Evolutionary conservation across 2,888 invertebrate species (phyloP).

Genomic region (Alloplasta piceator): DNA sequence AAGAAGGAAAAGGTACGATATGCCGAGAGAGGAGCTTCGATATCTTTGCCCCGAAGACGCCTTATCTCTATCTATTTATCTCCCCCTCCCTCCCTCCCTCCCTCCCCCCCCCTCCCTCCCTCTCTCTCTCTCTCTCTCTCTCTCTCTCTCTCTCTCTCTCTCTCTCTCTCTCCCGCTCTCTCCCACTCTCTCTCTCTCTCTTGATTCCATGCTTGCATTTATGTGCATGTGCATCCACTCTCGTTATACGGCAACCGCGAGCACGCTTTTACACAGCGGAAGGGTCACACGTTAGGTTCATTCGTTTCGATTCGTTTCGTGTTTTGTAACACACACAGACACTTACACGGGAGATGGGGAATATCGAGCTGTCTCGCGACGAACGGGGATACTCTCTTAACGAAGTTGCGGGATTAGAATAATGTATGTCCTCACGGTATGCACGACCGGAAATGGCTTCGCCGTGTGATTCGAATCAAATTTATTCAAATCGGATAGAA

Average conservation of each 20-base stretch:
- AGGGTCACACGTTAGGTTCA: slow-evolving; percentile 61
- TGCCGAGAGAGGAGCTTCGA: slow-evolving; percentile 35
- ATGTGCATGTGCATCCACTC: slow-evolving; percentile 59
- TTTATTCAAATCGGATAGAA: neutral
- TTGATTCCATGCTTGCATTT: slow-evolving; percentile 37
- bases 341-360: too few relatives aligned
- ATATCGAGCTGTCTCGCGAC: too few relatives aligned
- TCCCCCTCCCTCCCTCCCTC: slow-evolving; percentile 10
- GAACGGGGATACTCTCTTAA: too few relatives aligned
- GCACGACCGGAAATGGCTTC: too few relatives aligned
- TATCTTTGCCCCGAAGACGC: slow-evolving; percentile 45
- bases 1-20: slow-evolving; percentile 30
- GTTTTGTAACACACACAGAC: slow-evolving; percentile 42
- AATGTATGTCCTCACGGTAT: too few relatives aligned
- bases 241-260: slow-evolving; percentile 57
- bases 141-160: neutral
- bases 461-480: neutral
- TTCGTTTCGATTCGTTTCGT: slow-evolving; percentile 64
- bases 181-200: slow-evolving; percentile 12
- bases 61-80: neutral
- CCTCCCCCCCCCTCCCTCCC: slow-evolving; percentile 4
- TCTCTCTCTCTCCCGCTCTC: slow-evolving; percentile 1
- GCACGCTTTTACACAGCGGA: slow-evolving; percentile 56
- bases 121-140: slow-evolving; percentile 8
- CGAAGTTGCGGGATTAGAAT: too few relatives aligned